A percentile compares a stretch with the other conserved stretches of the same genome.
Evolutionary conservation across 2,797 vertebrate genomes (phyloP).

Genomic region (Propithecus perrieri): DNA sequence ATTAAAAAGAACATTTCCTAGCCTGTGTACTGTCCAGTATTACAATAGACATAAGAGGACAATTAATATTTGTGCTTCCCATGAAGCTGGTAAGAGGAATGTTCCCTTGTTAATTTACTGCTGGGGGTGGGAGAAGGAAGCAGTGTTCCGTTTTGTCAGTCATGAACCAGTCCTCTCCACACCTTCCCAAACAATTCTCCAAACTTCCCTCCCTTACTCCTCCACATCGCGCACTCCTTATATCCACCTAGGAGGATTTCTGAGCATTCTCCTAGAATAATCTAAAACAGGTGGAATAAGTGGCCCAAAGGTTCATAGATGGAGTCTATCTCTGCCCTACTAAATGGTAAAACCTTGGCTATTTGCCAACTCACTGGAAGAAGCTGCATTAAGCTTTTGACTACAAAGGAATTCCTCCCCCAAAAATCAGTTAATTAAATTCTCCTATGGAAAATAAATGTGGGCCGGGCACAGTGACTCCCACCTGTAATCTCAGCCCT

Average conservation of each 20-base stretch:
- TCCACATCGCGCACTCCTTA: neutral
- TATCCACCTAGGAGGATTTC: neutral
- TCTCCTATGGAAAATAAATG: neutral
- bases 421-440: neutral
- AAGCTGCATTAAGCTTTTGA: neutral
- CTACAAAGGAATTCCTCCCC: neutral
- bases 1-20: constrained; percentile 39
- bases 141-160: neutral
- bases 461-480: no score
- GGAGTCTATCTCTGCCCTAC: neutral
- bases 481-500: no score
- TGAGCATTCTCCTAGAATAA: neutral
- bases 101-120: neutral
- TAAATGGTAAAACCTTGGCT: neutral
- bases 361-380: neutral
- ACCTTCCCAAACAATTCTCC: neutral
- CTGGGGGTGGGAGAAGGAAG: neutral
- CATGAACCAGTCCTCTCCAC: neutral
- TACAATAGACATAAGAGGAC: neutral
- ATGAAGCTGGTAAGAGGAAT: neutral
- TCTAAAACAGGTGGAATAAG: constrained; percentile 1
- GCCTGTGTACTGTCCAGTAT: neutral
- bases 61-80: neutral
- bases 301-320: neutral
- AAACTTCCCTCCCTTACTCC: neutral